Base-by-base conservation (phyloP, 2,888 invertebrate species). In the Luperina testacea region DNA sequence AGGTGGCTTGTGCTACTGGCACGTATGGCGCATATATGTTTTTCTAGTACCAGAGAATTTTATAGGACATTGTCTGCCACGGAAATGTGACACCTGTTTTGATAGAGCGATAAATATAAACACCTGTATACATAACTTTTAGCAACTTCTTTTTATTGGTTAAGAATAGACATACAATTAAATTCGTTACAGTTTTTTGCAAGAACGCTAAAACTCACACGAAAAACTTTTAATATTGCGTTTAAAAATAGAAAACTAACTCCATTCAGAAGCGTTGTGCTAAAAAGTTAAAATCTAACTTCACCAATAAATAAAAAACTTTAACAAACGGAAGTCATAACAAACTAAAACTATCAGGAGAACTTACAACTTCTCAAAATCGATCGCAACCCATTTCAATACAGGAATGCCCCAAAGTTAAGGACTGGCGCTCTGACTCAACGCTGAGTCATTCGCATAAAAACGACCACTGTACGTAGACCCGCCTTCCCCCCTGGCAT, bases 401-500 rank as follows among this genome's bases (percentile, higher is more conserved):
- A 75, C 75, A 89, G 89, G 89, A 84, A 87, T 87, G 87, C 85
- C 89, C 90, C 79, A 77, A 85, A 80, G 72, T 48, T 73, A 63
- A 77, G 38, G 73, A 64, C 82, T 75, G 82, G 80, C 81, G 72
- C 72, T 78, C 68, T 89, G 87, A 89, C 77, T 88, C 86, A 88
- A 72, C 73, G 45, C 69, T 89, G 90, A 89, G 75, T 89, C 89
- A 89, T 70, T 78, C 83, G 72, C 38, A 82, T 78, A 87, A 89
- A 85, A 88, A 83, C 83, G 38, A 63, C 89, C 82, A 81, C 0
- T 73, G 20, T 64, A 63, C 11, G 38, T 20, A 38, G 85, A 80
- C 72, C 67, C 73, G 13, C 83, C 84, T 67, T 65, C 24, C 77
- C 81, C 82, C 67, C 51, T 57, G 9, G 13, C 53, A 15, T 45